Conservation (phyloP, 2,113 vertebrate genomes). For the Garra rufa region DNA sequence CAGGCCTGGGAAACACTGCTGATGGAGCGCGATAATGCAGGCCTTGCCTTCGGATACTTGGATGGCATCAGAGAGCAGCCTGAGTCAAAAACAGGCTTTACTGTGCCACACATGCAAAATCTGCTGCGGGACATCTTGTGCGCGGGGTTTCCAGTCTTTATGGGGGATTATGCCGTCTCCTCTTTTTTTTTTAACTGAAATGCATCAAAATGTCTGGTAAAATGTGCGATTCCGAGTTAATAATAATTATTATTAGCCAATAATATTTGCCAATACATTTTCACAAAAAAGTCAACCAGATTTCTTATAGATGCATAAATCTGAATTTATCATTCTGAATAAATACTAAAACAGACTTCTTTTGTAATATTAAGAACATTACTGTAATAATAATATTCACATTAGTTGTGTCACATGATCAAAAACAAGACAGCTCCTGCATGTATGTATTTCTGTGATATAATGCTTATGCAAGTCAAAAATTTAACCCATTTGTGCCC, state of each 20-base stretch:
- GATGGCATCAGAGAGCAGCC: conserved; percentile 62
- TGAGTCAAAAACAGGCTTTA: conserved; percentile 56
- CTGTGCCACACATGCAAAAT: conserved; percentile 27
- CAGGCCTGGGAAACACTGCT: conserved; percentile 78
- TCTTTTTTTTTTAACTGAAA: not conserved
- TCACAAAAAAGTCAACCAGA: not conserved
- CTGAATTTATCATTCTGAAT: not conserved
- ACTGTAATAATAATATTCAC: not conserved
- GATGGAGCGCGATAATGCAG: conserved; percentile 75
- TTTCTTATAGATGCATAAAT: not conserved
- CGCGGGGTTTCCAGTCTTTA: not conserved
- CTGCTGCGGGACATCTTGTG: not conserved
- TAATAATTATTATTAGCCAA: not conserved
- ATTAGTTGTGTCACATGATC: not conserved
- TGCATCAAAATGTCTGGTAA: not conserved
- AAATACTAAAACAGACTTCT: not conserved
- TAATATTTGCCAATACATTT: not conserved
- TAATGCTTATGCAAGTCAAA: not conserved
- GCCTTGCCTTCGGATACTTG: conserved; percentile 73
- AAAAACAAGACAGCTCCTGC: not conserved
- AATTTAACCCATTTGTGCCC: too few relatives aligned
- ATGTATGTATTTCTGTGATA: not conserved
- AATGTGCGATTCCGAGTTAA: not conserved
- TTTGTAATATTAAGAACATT: not conserved
- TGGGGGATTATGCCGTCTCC: not conserved